A percentile compares a stretch with the other conserved stretches of the same genome.
phyloP scores from a whole-genome alignment of 1,140 invertebrate genomes.

The Mactra quadrangularis region DNA sequence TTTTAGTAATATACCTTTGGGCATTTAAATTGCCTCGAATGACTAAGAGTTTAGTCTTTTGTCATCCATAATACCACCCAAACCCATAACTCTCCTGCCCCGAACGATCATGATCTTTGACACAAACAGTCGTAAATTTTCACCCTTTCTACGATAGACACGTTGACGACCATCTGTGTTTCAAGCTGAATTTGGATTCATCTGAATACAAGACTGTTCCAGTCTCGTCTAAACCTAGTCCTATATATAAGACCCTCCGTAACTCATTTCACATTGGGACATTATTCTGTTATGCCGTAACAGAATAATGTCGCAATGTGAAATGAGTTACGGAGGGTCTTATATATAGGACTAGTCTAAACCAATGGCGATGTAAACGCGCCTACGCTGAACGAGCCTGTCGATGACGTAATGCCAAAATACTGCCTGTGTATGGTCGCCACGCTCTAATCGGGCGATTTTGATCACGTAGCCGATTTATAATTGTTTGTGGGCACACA shows the following conservation, averaged over 20 bases:
- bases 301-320: too few species aligned
- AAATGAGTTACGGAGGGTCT: too few species aligned
- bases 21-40: slow-evolving; percentile 17
- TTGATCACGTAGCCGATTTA: background rate
- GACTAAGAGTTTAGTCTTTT: background rate
- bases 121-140: slow-evolving; percentile 21
- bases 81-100: background rate
- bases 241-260: too few species aligned
- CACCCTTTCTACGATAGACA: slow-evolving; percentile 14
- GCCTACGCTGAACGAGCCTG: background rate
- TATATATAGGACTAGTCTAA: too few species aligned
- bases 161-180: slow-evolving; percentile 37
- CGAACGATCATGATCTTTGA: slow-evolving; percentile 25
- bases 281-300: too few species aligned
- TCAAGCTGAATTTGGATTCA: slow-evolving; percentile 31
- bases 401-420: slow-evolving; percentile 11
- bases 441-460: slow-evolving; percentile 20
- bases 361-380: too few species aligned
- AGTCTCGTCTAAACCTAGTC: background rate
- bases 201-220: slow-evolving; percentile 31
- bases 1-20: background rate
- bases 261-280: too few species aligned
- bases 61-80: background rate
- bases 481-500: slow-evolving; percentile 2
- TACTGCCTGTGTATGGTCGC: background rate